phyloP scores from a whole-genome alignment of 2,888 invertebrate genomes.

The Melanotus villosus region DNA sequence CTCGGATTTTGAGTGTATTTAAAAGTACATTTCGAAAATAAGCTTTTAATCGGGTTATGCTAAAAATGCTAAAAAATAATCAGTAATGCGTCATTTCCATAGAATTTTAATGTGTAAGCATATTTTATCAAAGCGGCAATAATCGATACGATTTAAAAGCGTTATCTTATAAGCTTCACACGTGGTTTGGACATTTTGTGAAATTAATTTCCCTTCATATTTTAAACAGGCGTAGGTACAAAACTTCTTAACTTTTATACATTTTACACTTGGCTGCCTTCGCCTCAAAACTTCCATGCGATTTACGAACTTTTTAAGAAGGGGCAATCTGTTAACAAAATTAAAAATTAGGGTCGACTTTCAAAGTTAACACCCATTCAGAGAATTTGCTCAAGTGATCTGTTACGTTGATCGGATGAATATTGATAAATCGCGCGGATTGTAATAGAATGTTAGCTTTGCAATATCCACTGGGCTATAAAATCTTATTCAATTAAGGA shows the following conservation, averaged over 20 bases:
- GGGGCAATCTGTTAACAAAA: slow-evolving; percentile 51
- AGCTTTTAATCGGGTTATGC: too few species aligned
- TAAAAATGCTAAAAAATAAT: too few species aligned
- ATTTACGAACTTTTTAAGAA: slow-evolving; percentile 49
- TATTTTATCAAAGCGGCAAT: not conserved
- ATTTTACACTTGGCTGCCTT: slow-evolving; percentile 50
- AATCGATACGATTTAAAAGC: slow-evolving; percentile 19
- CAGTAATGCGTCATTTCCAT: too few species aligned
- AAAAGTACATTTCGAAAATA: too few species aligned
- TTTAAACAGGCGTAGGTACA: slow-evolving; percentile 56
- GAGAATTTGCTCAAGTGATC: slow-evolving; percentile 47
- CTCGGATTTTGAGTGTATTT: too few species aligned
- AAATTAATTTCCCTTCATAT: slow-evolving; percentile 56
- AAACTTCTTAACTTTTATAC: slow-evolving; percentile 49
- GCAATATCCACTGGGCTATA: not conserved
- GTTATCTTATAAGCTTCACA: slow-evolving; percentile 46
- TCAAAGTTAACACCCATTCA: slow-evolving; percentile 42
- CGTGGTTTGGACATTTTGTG: slow-evolving; percentile 53
- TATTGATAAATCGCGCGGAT: slow-evolving; percentile 54
- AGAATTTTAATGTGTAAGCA: not conserved
- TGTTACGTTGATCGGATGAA: slow-evolving; percentile 51
- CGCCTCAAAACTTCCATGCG: slow-evolving; percentile 49
- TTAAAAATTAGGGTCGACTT: slow-evolving; percentile 50
- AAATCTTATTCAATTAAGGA: not conserved
- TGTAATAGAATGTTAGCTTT: slow-evolving; percentile 13